Evolutionary conservation across 2,113 vertebrate genomes (phyloP).

Genomic region (Porphyrio hochstetteri): DNA sequence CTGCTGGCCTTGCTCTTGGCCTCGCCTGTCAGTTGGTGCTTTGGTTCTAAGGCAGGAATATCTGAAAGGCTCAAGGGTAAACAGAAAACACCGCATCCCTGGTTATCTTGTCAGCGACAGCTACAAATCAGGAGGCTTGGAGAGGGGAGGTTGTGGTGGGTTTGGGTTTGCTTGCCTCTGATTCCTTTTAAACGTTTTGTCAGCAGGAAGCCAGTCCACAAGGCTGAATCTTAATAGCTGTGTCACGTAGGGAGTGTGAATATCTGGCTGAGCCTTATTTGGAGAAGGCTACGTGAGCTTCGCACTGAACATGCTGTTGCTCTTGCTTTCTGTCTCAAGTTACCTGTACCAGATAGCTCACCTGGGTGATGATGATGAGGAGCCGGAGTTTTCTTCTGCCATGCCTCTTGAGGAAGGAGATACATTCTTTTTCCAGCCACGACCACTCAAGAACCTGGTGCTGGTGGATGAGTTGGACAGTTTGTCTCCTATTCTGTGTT

Average conservation of each 20-base stretch:
- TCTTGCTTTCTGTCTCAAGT: constrained; percentile 63
- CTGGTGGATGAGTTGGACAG: constrained; percentile 96
- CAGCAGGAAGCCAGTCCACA: background rate
- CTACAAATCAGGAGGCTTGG: background rate
- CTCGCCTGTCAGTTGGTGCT: background rate
- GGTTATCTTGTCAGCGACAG: background rate
- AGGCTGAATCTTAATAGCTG: background rate
- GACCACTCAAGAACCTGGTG: constrained; percentile 95
- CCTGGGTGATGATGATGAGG: constrained; percentile 95
- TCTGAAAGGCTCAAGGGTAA: background rate
- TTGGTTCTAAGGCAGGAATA: background rate
- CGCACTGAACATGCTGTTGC: background rate
- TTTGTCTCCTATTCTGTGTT: constrained; percentile 95
- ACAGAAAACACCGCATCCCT: background rate
- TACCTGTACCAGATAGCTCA: constrained; percentile 99
- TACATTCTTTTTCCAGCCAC: constrained; percentile 97
- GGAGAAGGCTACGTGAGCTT: background rate
- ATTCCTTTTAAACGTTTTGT: background rate
- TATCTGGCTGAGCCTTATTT: background rate
- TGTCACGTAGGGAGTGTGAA: background rate
- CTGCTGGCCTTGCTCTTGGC: background rate
- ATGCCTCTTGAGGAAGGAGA: constrained; percentile 99
- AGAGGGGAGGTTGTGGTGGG: background rate
- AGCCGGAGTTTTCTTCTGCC: constrained; percentile 98
- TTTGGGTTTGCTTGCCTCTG: background rate